Evolutionary conservation across 1,140 invertebrate species (phyloP).

Genomic region (Magallana ariakensis): DNA sequence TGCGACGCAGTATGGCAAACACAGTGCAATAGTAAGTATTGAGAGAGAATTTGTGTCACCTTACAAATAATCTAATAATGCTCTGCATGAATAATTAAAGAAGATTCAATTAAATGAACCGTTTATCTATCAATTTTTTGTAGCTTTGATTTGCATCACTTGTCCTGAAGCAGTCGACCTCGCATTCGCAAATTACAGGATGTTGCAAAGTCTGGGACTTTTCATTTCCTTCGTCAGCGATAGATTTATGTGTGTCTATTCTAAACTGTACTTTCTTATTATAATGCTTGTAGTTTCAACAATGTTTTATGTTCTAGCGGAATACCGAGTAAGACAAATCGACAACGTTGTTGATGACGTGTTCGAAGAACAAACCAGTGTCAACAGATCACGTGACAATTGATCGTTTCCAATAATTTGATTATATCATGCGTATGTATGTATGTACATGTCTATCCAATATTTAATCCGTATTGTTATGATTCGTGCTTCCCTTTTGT

Average conservation of each 20-base stretch:
- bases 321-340: constrained; percentile 74
- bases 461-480: neutral
- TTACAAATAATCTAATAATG: neutral
- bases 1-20: constrained; percentile 98
- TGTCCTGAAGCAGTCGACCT: constrained; percentile 96
- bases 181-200: constrained; percentile 96
- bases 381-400: constrained; percentile 15
- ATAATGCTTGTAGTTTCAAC: constrained; percentile 86
- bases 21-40: constrained; percentile 93
- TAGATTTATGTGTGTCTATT: constrained; percentile 91
- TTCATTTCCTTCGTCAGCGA: constrained; percentile 90
- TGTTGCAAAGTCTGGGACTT: constrained; percentile 96
- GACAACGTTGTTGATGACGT: constrained; percentile 65
- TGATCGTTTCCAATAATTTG: neutral
- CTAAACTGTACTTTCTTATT: constrained; percentile 94
- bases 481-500: neutral
- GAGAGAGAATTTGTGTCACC: too few species aligned
- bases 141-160: constrained; percentile 90
- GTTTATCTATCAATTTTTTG: constrained; percentile 43
- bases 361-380: constrained; percentile 63
- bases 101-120: neutral
- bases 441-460: neutral
- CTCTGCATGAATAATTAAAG: too few species aligned
- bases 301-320: constrained; percentile 78
- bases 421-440: too few species aligned